Conservation (phyloP, 1,140 invertebrate genomes). For the Eulimnadia texana region DNA sequence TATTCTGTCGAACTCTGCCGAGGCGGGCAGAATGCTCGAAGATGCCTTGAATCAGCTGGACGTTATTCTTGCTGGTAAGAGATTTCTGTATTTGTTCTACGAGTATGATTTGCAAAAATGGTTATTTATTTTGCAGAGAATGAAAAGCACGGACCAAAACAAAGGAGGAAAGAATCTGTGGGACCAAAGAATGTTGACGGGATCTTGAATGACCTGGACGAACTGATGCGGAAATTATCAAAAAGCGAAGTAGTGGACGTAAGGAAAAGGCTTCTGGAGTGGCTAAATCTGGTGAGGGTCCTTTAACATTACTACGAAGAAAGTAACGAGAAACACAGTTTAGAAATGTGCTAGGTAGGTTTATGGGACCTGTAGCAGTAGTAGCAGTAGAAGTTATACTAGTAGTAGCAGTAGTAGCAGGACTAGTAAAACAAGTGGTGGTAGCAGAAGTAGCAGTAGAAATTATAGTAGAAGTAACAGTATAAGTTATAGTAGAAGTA, state of each 20-base stretch:
- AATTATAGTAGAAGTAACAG: no score
- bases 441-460: no score
- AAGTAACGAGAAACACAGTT: no score
- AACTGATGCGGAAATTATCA: not conserved
- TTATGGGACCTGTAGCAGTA: no score
- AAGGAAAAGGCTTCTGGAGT: not conserved
- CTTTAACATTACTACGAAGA: no score
- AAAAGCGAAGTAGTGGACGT: not conserved
- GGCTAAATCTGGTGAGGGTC: not conserved
- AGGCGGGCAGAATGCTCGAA: slow-evolving; percentile 77
- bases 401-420: no score
- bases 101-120: not conserved
- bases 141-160: not conserved
- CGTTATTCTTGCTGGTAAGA: slow-evolving; percentile 70
- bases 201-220: not conserved
- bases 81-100: slow-evolving; percentile 18
- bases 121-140: not conserved
- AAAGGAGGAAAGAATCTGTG: not conserved
- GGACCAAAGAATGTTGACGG: not conserved
- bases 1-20: slow-evolving; percentile 23
- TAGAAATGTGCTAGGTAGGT: no score
- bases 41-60: slow-evolving; percentile 82
- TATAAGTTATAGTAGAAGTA: no score
- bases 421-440: no score
- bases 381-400: no score